Base-by-base conservation (phyloP, 2,113 vertebrate genomes). In the mouse (Mus musculus) region DNA sequence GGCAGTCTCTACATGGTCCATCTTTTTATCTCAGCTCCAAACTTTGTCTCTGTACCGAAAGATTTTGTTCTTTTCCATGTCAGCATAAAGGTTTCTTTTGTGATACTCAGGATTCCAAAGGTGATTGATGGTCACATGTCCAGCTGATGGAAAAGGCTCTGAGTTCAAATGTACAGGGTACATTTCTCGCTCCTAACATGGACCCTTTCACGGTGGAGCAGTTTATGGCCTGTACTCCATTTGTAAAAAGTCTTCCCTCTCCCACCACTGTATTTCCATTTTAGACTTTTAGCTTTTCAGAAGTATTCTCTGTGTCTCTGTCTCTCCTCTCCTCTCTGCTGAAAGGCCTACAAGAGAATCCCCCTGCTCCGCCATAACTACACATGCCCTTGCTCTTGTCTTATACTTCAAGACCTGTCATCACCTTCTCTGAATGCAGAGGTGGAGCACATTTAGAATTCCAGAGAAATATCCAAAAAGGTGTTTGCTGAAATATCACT, bases 101-200 rank as follows among this genome's bases (percentile, higher is more conserved):
- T 69, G 63, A 49, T 94, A 81, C 46, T 28, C n/a, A 33, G 56
- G 88, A 71, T 71, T 76, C 28, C n/a, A 49, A 77, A 52, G 90
- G 56, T 14, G 5, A 73, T 12, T 11, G 13, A 20, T 3, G 52
- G 12, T 30, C 73, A 26, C 17, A 52, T 54, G 65, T 75, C 28
- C 78, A 91, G 61, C 42, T 76, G 85, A 94, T n/a, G 56, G 73
- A 67, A 94, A 81, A 30, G 69, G 39, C 39, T 69, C 71, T 61
- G 17, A 82, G 49, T n/a, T 75, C 39, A 7, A 33, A 52, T 16
- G 30, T 24, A 65, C 30, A 49, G 26, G 17, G 14, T 67, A 80
- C 36, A 52, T 52, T 85, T 88, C 80, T 96, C 80, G 72, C 56
- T 13, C 76, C n/a, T 82, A 75, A 91, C 49, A 28, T 89, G 42